Conservation (phyloP, 2,797 vertebrate species). For the Anomalospiza imberbis region DNA sequence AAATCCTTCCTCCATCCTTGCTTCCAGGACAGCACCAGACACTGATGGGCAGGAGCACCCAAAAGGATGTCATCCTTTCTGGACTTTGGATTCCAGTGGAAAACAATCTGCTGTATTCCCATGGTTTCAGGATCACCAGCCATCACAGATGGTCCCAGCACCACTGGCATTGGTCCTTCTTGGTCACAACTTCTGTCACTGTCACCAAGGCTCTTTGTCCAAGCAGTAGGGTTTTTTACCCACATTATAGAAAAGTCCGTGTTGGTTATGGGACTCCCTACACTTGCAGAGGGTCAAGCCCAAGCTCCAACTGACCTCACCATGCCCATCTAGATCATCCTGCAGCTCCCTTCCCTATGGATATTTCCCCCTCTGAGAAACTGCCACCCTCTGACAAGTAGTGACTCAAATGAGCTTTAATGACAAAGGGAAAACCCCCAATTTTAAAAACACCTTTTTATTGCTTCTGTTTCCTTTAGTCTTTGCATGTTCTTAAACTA, state of each 20-base stretch:
- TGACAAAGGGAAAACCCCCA: background rate
- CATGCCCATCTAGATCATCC: background rate
- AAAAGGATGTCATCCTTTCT: background rate
- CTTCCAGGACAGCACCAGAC: rapidly evolving
- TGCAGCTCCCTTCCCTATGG: background rate
- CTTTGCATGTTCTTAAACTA: background rate
- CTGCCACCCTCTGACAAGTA: background rate
- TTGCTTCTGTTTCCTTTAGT: background rate
- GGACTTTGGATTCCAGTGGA: background rate
- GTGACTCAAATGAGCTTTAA: background rate
- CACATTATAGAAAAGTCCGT: background rate
- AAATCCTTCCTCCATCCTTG: background rate
- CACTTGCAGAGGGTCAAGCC: background rate
- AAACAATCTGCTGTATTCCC: background rate
- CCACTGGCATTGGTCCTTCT: rapidly evolving
- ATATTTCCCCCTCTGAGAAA: background rate
- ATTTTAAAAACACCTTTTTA: background rate
- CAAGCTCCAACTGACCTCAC: background rate
- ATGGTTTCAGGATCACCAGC: background rate
- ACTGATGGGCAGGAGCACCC: background rate
- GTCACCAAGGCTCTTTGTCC: background rate
- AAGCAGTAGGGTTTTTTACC: background rate
- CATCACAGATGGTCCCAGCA: background rate
- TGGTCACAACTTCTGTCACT: background rate
- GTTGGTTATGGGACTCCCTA: background rate